A percentile compares a stretch with the other conserved stretches of the same genome.
These are phyloP conservation scores for Eubasilissa regina DNA, from an alignment of 1,140 invertebrate genomes.

Conservation along the genomic window DNA sequence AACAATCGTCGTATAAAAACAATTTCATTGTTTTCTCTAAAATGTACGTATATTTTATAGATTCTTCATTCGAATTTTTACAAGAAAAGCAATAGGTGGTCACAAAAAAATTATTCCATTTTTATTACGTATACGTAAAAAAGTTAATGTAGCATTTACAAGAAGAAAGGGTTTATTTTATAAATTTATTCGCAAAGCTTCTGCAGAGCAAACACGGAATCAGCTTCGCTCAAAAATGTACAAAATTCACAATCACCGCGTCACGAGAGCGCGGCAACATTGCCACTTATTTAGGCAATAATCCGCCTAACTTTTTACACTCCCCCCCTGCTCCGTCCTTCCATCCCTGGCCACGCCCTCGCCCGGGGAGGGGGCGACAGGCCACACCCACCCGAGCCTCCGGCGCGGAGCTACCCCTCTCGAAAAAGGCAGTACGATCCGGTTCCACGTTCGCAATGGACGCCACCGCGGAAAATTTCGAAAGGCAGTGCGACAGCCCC, in stretches of 20 bases:
- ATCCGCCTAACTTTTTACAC: constrained; percentile 40
- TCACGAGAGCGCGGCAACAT: constrained; percentile 15
- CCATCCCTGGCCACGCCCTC: constrained; percentile 12
- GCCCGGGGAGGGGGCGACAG: not conserved
- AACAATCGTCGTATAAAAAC: too few relatives aligned
- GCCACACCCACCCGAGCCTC: constrained; percentile 18
- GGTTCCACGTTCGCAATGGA: constrained; percentile 42
- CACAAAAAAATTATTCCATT: too few relatives aligned
- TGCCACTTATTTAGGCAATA: constrained; percentile 40
- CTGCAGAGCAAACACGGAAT: constrained; percentile 12
- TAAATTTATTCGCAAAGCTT: constrained; percentile 2
- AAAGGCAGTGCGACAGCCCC: constrained; percentile 28
- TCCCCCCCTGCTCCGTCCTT: not conserved
- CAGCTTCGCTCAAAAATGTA: not conserved
- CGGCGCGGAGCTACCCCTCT: constrained; percentile 1
- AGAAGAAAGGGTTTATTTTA: not conserved
- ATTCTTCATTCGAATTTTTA: too few relatives aligned
- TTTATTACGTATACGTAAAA: too few relatives aligned
- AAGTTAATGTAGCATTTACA: too few relatives aligned
- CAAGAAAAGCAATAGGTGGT: too few relatives aligned
- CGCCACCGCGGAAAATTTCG: constrained; percentile 38
- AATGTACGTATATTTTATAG: too few relatives aligned
- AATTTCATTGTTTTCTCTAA: too few relatives aligned
- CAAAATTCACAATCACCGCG: constrained; percentile 29
- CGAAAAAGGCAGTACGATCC: constrained; percentile 13